A percentile compares a stretch with the other conserved stretches of the same genome.
phyloP scores from a whole-genome alignment of 2,888 invertebrate genomes.

The Sinohyriopsis cumingii region DNA sequence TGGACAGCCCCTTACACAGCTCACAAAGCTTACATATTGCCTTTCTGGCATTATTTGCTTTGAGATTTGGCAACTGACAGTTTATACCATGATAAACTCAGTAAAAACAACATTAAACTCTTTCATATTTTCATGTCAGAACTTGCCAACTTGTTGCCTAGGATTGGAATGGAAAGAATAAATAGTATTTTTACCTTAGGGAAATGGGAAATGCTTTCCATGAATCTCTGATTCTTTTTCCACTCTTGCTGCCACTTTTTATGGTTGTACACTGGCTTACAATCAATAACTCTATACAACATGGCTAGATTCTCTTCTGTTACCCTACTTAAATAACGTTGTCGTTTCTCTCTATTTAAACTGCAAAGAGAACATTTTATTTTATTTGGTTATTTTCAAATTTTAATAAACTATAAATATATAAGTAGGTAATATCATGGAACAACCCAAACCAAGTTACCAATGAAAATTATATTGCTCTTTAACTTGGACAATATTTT shows the following conservation, averaged over 20 bases:
- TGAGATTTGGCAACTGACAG: too few relatives aligned
- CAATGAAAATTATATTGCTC: background rate
- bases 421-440: background rate
- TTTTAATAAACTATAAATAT: background rate
- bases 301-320: constrained; percentile 71
- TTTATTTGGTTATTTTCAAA: too few relatives aligned
- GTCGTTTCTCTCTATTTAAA: constrained; percentile 71
- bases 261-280: constrained; percentile 68
- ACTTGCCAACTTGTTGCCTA: too few relatives aligned
- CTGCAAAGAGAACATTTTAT: constrained; percentile 43
- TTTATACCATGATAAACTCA: too few relatives aligned
- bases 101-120: too few relatives aligned
- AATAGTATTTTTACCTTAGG: constrained; percentile 38
- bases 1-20: too few relatives aligned
- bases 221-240: constrained; percentile 67
- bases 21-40: too few relatives aligned
- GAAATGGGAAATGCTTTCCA: constrained; percentile 70
- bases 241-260: constrained; percentile 67
- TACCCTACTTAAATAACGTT: constrained; percentile 68
- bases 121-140: too few relatives aligned
- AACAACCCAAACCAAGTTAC: background rate
- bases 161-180: too few relatives aligned
- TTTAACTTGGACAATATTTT: background rate
- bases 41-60: too few relatives aligned
- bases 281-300: constrained; percentile 63